Conservation (phyloP, 2,797 vertebrate species). For the Ctenochaetus hawaiiensis region DNA sequence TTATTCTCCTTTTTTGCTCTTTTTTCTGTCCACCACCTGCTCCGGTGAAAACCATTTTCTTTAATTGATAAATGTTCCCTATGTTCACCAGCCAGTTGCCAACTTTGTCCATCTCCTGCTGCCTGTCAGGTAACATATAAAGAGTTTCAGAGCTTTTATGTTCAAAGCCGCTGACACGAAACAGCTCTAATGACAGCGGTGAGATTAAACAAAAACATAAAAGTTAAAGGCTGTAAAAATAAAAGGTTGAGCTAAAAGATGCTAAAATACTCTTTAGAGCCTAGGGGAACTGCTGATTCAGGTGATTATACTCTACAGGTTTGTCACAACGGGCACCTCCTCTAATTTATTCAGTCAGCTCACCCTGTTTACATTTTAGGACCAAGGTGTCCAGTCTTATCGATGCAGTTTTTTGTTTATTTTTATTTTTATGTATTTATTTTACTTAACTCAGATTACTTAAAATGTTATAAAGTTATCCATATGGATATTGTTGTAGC, state of each 20-base stretch:
- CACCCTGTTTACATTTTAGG: conserved; percentile 8
- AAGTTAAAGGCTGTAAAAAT: neutral
- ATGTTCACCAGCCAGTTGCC: neutral
- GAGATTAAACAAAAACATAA: conserved; percentile 19
- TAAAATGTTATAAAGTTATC: neutral
- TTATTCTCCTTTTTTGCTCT: neutral
- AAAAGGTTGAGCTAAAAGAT: neutral
- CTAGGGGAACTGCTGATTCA: neutral
- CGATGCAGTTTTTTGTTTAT: no score
- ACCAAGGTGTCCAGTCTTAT: neutral
- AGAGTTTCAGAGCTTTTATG: neutral
- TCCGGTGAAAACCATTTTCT: neutral
- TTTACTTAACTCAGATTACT: no score
- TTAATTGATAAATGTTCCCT: neutral
- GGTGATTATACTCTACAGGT: neutral
- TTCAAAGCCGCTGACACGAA: neutral
- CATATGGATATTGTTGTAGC: neutral
- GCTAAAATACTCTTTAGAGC: conserved; percentile 8
- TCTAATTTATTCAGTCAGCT: neutral
- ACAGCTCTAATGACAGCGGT: neutral
- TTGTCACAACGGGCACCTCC: conserved; percentile 3
- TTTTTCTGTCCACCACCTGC: neutral
- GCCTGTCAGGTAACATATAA: neutral
- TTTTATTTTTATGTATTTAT: no score
- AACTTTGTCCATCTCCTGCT: neutral